phyloP scores from a whole-genome alignment of 35 echinoderm and acorn worm genomes.

The Ophioderma brevispina region DNA sequence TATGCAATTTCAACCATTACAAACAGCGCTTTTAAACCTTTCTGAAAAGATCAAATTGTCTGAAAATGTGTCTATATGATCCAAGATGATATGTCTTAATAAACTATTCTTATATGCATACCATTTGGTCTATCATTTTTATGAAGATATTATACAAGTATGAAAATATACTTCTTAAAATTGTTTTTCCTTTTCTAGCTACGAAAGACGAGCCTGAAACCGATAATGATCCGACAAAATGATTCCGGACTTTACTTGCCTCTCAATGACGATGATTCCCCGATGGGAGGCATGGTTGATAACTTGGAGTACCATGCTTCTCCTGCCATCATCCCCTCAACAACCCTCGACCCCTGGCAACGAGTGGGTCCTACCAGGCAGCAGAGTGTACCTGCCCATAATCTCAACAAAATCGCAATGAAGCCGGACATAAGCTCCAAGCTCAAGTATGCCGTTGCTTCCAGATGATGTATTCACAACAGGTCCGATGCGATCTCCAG shows the following conservation, averaged over 20 bases:
- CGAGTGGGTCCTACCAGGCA: not conserved
- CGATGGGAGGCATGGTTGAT: slow-evolving; percentile 54
- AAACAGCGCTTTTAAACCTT: no score
- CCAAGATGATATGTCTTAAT: no score
- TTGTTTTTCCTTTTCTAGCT: slow-evolving; percentile 4
- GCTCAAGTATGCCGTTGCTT: not conserved
- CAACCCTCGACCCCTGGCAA: slow-evolving; percentile 23
- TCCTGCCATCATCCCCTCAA: slow-evolving; percentile 17
- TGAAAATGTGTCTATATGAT: no score
- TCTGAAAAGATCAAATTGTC: no score
- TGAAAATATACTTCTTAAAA: not conserved
- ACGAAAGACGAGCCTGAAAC: slow-evolving; percentile 63
- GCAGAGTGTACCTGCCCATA: not conserved
- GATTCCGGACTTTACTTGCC: slow-evolving; percentile 32
- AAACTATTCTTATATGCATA: no score
- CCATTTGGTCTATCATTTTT: no score
- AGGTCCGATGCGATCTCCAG: not conserved
- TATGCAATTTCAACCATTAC: no score
- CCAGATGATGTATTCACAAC: not conserved
- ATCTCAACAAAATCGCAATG: not conserved
- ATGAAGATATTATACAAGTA: not conserved
- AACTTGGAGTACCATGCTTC: slow-evolving; percentile 92
- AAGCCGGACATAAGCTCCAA: not conserved
- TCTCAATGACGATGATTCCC: not conserved
- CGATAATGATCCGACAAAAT: slow-evolving; percentile 72